phyloP scores from a whole-genome alignment of 2,113 vertebrate genomes.

The Amphiprion ocellaris region DNA sequence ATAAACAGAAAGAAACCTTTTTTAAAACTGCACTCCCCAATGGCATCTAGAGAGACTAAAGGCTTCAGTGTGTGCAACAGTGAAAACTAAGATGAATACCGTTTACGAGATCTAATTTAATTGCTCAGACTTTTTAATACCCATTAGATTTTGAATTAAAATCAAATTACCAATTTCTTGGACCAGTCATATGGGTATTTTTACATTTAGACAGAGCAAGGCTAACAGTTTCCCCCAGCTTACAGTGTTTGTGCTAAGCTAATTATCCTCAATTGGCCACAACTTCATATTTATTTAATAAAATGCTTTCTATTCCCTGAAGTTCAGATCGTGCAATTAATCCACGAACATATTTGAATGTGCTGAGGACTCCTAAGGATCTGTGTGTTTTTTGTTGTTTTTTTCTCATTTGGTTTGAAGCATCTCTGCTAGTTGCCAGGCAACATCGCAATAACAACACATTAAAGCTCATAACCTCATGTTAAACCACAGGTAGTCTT shows the following conservation, averaged over 20 bases:
- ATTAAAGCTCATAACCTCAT: background rate
- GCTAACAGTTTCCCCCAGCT: background rate
- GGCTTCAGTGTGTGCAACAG: no score
- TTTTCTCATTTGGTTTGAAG: background rate
- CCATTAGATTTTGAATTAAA: background rate
- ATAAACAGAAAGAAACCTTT: slow-evolving; percentile 20
- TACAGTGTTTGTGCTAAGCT: background rate
- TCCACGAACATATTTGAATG: background rate
- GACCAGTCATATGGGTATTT: background rate
- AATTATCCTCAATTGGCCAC: background rate
- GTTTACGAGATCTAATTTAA: background rate
- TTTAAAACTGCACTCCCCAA: background rate
- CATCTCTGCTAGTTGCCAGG: background rate
- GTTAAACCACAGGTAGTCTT: background rate
- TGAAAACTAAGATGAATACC: no score
- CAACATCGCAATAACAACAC: background rate
- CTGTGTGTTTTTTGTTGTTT: no score
- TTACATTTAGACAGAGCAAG: background rate
- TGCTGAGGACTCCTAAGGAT: background rate
- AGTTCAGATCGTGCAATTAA: background rate
- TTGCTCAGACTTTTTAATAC: background rate
- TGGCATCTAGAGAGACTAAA: background rate
- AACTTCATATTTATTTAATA: background rate
- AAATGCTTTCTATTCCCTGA: background rate
- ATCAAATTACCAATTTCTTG: background rate